Base-by-base conservation (phyloP, 1,140 invertebrate genomes). In the Anoplolepis gracilipes region DNA sequence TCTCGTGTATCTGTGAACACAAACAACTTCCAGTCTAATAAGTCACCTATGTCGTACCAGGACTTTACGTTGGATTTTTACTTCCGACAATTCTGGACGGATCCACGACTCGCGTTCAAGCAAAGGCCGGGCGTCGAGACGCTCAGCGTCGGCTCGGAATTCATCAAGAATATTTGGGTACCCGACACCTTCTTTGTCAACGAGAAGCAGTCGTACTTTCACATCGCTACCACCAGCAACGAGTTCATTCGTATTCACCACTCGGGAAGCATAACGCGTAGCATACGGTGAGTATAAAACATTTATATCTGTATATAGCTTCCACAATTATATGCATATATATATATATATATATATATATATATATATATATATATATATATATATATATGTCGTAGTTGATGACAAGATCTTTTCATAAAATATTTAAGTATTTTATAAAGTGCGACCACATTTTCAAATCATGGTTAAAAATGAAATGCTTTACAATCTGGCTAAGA, bases 51-150 rank as follows among this genome's bases (percentile, higher is more conserved):
- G 85, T 86, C 65, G 7, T 85, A 67, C 22, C 95, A 99, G 98
- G 99, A 99, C 96, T 99, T 99, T 96, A 99, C 99, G 85, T 95
- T 99, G 96, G 99, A 99, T 96, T 99, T 99, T 96, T 99, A 99
- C 97, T 99, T 99, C 96, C 98, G 99, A 94, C 99, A 99, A 96
- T 98, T 98, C 95, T 99, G 99, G 99, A 98, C 97, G 93, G 99
- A 99, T 95, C 98, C 98, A 88, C 96, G 99, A 92, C 96, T 99
- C 93, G 97, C 97, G 86, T 99, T 99, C 96, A 97, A 97, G 94
- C 97, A 98, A 95, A 96, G 97, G 93, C 96, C 97, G 59, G 98
- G 98, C 84, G 97, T 98, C 85, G 98, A 98, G 94, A 98, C 97
- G 88, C 96, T 99, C 86, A 98, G 97, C 89, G 98, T 98, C 89